Conservation (phyloP, 2,888 invertebrate species). For the Koerneria pararmatus region DNA sequence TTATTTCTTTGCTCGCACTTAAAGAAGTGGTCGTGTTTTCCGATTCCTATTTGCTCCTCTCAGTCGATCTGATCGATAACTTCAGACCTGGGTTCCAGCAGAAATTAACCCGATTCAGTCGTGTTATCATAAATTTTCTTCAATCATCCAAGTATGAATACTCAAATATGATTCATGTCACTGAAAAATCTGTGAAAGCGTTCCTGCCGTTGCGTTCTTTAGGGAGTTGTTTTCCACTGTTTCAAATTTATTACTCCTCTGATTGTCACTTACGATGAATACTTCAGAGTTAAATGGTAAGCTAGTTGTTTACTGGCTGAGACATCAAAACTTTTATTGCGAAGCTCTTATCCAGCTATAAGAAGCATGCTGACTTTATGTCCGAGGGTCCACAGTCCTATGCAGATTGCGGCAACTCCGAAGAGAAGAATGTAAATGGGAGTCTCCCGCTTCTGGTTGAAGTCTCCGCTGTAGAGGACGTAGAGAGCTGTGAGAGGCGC, state of each 20-base stretch:
- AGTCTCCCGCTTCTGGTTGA: constrained; percentile 78
- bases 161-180: too few species aligned
- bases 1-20: too few species aligned
- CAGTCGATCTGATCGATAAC: too few species aligned
- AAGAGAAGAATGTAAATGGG: constrained; percentile 85
- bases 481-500: constrained; percentile 91
- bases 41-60: too few species aligned
- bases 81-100: too few species aligned
- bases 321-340: not conserved
- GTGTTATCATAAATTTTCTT: too few species aligned
- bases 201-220: constrained; percentile 13
- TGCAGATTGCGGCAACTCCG: constrained; percentile 88
- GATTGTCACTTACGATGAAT: too few species aligned
- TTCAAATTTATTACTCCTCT: too few species aligned
- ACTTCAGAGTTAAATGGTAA: not conserved
- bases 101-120: too few species aligned
- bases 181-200: too few species aligned
- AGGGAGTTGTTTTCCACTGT: not conserved
- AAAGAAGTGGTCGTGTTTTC: too few species aligned
- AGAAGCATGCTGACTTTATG: constrained; percentile 61
- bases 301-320: constrained; percentile 2
- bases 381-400: constrained; percentile 92
- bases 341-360: not conserved
- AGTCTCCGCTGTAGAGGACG: constrained; percentile 76
- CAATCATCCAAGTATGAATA: too few species aligned